phyloP scores from a whole-genome alignment of 2,113 vertebrate species.

The Alligator mississippiensis region DNA sequence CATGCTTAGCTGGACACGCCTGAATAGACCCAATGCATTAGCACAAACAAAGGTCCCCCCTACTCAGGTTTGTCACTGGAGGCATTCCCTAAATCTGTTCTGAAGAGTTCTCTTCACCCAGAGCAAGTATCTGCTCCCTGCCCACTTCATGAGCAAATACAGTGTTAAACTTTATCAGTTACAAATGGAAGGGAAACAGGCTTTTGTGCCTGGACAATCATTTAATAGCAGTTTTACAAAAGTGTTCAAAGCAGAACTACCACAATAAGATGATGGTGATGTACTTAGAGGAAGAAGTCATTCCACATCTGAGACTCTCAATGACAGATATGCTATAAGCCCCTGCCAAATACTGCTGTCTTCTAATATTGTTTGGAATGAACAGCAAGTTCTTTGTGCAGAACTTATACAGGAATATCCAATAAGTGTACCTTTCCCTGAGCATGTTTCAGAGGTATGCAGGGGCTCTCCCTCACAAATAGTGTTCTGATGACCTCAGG shows the following conservation, averaged over 20 bases:
- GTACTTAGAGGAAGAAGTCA: neutral
- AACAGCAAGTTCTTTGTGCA: neutral
- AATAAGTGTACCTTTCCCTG: neutral
- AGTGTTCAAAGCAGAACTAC: neutral
- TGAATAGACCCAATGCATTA: neutral
- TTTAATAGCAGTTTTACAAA: neutral
- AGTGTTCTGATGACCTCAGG: fast-evolving
- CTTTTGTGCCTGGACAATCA: neutral
- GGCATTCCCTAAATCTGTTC: neutral
- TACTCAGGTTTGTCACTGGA: neutral
- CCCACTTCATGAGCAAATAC: neutral
- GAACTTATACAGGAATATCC: neutral
- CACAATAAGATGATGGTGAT: neutral
- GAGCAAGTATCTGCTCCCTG: neutral
- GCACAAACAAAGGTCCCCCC: neutral
- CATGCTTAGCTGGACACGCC: neutral
- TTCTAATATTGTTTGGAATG: neutral
- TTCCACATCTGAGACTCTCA: neutral
- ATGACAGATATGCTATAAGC: neutral
- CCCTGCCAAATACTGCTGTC: neutral
- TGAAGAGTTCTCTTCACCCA: neutral
- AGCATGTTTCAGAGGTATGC: neutral
- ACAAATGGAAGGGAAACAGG: neutral
- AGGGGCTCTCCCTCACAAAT: neutral
- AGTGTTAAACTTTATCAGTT: neutral